These are phyloP conservation scores for Tarsius wallacei DNA, from an alignment of 2,797 vertebrate species.

Conservation along the genomic window DNA sequence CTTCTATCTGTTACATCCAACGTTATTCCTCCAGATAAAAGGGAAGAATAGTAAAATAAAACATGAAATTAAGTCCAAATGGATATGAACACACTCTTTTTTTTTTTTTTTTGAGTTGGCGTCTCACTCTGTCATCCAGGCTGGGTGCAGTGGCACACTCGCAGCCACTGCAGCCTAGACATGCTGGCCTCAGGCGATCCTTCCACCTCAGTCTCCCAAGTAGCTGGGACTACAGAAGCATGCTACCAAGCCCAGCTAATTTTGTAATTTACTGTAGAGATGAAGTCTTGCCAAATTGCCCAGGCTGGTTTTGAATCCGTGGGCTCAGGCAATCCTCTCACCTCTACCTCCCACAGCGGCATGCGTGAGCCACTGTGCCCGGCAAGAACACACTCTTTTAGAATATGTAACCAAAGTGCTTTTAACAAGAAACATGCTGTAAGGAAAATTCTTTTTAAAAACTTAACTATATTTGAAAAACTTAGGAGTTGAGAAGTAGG, in stretches of 20 bases:
- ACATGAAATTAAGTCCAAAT: neutral
- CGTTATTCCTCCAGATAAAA: neutral
- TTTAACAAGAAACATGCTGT: neutral
- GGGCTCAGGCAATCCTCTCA: neutral
- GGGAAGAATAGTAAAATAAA: neutral
- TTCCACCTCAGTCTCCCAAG: neutral
- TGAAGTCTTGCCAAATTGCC: neutral
- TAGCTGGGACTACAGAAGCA: neutral
- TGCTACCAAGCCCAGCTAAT: neutral
- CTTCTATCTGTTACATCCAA: neutral
- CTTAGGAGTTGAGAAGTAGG: neutral
- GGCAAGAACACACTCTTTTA: neutral
- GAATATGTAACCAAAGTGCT: neutral
- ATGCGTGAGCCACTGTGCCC: neutral
- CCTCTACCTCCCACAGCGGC: neutral
- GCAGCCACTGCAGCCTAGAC: neutral
- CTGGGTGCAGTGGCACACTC: neutral
- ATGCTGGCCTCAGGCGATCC: neutral
- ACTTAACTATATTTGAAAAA: conserved; percentile 11
- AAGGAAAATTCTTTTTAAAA: neutral
- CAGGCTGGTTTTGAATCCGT: neutral
- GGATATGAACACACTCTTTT: neutral
- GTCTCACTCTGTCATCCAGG: neutral
- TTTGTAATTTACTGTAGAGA: neutral
- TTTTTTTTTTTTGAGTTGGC: neutral